Conservation (phyloP, 92 coral and sea anemone species). For the Zoanthus gigantus region DNA sequence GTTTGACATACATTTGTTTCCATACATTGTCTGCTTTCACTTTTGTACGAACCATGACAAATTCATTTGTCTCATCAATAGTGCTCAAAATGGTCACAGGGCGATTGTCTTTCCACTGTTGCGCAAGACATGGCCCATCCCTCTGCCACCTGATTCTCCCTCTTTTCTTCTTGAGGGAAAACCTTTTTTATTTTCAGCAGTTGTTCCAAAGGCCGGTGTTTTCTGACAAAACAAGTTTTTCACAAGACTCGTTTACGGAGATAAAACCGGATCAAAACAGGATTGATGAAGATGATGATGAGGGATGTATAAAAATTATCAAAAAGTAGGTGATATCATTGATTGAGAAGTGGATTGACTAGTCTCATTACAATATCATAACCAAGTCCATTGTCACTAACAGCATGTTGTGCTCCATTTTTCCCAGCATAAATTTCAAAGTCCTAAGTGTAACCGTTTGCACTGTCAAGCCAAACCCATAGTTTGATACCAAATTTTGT, state of each 20-base stretch:
- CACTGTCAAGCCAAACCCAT: constrained; percentile 66
- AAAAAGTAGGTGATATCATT: constrained; percentile 73
- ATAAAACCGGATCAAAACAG: no score
- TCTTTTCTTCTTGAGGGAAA: constrained; percentile 21
- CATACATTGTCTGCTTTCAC: constrained; percentile 11
- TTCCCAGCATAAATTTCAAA: constrained; percentile 69
- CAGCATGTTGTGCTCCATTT: constrained; percentile 47
- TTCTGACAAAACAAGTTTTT: constrained; percentile 8
- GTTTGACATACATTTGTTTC: constrained; percentile 5
- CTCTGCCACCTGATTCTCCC: constrained; percentile 29
- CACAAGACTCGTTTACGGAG: neutral
- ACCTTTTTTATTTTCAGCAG: neutral
- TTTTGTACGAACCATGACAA: constrained; percentile 5
- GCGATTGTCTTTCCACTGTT: constrained; percentile 46
- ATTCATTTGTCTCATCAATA: constrained; percentile 41
- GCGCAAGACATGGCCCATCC: neutral
- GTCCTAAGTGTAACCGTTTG: constrained; percentile 68
- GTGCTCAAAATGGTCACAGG: constrained; percentile 44
- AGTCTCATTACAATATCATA: constrained; percentile 74
- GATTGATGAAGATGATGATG: no score
- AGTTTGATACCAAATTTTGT: constrained; percentile 57
- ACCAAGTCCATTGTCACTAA: constrained; percentile 67
- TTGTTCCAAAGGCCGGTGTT: constrained; percentile 34
- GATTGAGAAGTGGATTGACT: constrained; percentile 47
- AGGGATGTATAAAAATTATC: constrained; percentile 41